Evolutionary conservation across 2,113 vertebrate genomes (phyloP).

Genomic region (Hemicordylus capensis): DNA sequence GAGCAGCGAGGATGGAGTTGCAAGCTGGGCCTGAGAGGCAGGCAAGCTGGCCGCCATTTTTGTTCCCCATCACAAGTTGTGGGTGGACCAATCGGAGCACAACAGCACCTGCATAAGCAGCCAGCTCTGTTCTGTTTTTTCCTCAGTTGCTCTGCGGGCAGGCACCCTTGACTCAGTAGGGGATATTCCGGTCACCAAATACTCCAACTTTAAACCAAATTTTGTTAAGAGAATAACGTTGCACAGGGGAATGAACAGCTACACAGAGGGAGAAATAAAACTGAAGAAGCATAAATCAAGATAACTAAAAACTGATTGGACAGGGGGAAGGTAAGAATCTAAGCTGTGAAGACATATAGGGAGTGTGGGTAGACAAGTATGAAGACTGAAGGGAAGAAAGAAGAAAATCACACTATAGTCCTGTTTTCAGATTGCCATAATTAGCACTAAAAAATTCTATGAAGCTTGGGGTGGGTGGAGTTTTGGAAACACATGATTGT

Average conservation of each 20-base stretch:
- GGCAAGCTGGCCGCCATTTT: too few species aligned
- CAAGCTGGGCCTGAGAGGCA: too few species aligned
- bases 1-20: too few species aligned
- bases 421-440: not conserved
- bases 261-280: constrained; percentile 18
- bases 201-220: constrained; percentile 17
- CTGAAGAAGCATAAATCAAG: constrained; percentile 2
- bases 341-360: not conserved
- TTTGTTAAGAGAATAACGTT: constrained; percentile 19
- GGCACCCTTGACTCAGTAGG: too few species aligned
- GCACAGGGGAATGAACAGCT: constrained; percentile 1
- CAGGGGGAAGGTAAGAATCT: not conserved
- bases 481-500: not conserved
- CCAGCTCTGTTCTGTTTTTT: too few species aligned
- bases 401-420: not conserved
- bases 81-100: too few species aligned
- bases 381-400: not conserved
- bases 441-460: not conserved
- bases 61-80: too few species aligned
- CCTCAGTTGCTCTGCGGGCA: too few species aligned
- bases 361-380: not conserved
- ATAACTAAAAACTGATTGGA: not conserved
- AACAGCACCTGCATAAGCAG: too few species aligned
- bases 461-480: not conserved
- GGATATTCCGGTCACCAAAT: constrained; percentile 11